Evolutionary conservation across 2,797 vertebrate genomes (phyloP), one percentile per base, ranked within the genome.

Genomic region (Arremon aurantiirostris): DNA sequence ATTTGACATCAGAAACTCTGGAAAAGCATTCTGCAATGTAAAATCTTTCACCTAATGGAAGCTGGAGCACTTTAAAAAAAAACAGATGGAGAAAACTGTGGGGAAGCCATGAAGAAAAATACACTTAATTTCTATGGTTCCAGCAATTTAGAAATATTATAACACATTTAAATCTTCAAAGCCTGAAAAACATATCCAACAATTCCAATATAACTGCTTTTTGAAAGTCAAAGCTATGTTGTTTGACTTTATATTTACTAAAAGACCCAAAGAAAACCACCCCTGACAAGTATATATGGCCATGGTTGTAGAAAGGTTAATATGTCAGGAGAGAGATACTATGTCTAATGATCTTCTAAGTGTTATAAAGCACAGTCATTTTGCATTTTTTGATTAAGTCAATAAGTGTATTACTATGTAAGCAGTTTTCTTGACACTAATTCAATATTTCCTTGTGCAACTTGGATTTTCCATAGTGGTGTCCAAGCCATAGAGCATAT

Each of bases 381-480:
- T 95, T 95, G 55, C 84, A 95, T 94, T 95, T 97, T 96, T 91
- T 94, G 12, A 96, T 96, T 88, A 97, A 97, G 84, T 96, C 96
- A 96, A 76, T 97, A 97, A 83, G 19, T 79, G 18, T 86, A 97
- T 90, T 95, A 93, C 88, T 68, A 49, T 77, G 63, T 88, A 96
- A 97, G 94, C 53, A 37, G 59, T 97, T 97, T 97, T 96, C 68
- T 65, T 97, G 94, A 97, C 89, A 97, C 70, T 94, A 96, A 97
- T 69, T 96, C 97, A 96, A 82, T 97, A 95, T 81, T 96, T 90
- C 64, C 42, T 94, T 94, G 32, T 92, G 72, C 86, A 95, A 96
- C 61, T 34, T 91, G 52, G 47, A 93, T 93, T 94, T 94, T 71
- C 90, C 49, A 93, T 22, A 52, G 27, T 81, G 47, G 30, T 91